These are phyloP conservation scores for Synanthedon tipuliformis DNA, from an alignment of 2,888 invertebrate species.

Conservation along the genomic window DNA sequence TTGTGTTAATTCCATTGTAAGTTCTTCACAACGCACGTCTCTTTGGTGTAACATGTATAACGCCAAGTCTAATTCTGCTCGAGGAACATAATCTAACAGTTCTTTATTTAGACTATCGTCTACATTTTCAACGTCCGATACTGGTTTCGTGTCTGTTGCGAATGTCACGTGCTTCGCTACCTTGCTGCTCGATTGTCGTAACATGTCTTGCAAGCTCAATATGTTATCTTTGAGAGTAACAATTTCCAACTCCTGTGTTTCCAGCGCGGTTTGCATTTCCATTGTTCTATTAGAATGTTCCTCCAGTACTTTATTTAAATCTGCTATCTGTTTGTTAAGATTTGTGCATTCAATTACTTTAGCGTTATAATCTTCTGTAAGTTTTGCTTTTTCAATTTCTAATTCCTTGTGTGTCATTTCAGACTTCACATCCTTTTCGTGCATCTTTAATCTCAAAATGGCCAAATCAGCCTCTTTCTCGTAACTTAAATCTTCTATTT, in stretches of 20 bases:
- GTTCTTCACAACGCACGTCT: slow-evolving; percentile 87
- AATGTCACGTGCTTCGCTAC: slow-evolving; percentile 61
- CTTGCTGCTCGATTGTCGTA: slow-evolving; percentile 38
- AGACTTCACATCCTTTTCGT: slow-evolving; percentile 47
- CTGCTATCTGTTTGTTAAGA: slow-evolving; percentile 59
- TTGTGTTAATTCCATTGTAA: slow-evolving; percentile 85
- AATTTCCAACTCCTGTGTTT: slow-evolving; percentile 79
- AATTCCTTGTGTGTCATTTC: slow-evolving; percentile 30
- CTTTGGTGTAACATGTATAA: slow-evolving; percentile 88
- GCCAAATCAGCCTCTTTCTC: slow-evolving; percentile 69
- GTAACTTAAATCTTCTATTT: slow-evolving; percentile 56
- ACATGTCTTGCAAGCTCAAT: slow-evolving; percentile 31
- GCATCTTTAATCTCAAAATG: slow-evolving; percentile 61
- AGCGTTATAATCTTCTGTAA: slow-evolving; percentile 41
- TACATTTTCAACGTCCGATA: slow-evolving; percentile 18
- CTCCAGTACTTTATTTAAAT: slow-evolving; percentile 63
- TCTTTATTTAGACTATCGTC: slow-evolving; percentile 29
- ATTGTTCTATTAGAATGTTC: slow-evolving; percentile 66
- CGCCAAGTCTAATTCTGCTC: slow-evolving; percentile 82
- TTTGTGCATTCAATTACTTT: slow-evolving; percentile 62
- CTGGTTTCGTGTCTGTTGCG: slow-evolving; percentile 51
- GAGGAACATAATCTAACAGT: slow-evolving; percentile 48
- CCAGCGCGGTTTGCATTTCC: slow-evolving; percentile 72
- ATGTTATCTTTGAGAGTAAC: slow-evolving; percentile 78
- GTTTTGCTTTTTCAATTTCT: slow-evolving; percentile 31